These are phyloP conservation scores for Drosophila eohydei DNA, from an alignment of 2,888 invertebrate genomes.

Conservation along the genomic window DNA sequence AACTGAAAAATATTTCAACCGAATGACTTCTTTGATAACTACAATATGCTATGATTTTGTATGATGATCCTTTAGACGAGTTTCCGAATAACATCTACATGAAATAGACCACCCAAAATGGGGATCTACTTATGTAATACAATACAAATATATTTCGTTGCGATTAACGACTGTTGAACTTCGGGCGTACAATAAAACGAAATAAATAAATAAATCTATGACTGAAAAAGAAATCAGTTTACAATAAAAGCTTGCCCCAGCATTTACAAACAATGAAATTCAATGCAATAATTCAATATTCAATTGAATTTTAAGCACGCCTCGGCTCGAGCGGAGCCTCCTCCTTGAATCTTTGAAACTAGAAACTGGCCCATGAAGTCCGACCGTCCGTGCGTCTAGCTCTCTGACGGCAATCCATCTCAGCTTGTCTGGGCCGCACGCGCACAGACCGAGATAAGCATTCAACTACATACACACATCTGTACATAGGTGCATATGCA, in stretches of 20 bases:
- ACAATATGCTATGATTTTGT: neutral
- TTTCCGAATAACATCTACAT: neutral
- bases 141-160: constrained; percentile 58
- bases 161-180: constrained; percentile 67
- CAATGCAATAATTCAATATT: constrained; percentile 84
- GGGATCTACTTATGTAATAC: constrained; percentile 50
- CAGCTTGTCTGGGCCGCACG: constrained; percentile 65
- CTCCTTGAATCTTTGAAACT: constrained; percentile 61
- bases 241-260: constrained; percentile 60
- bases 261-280: constrained; percentile 83
- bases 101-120: constrained; percentile 51
- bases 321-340: constrained; percentile 34
- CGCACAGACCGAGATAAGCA: constrained; percentile 50
- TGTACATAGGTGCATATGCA: too few species aligned
- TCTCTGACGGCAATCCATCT: constrained; percentile 76
- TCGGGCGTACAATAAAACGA: constrained; percentile 63
- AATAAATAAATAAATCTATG: constrained; percentile 76
- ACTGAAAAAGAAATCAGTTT: constrained; percentile 78
- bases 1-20: neutral
- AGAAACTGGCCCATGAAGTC: constrained; percentile 55
- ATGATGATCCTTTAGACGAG: constrained; percentile 6
- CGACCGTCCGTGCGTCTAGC: constrained; percentile 24
- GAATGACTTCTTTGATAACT: neutral
- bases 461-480: neutral
- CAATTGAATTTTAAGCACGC: constrained; percentile 84